Percentiles rank a stretch among this genome's conserved stretches.
These are phyloP conservation scores for Pammene aurita DNA, from an alignment of 2,888 invertebrate genomes.

Conservation along the genomic window DNA sequence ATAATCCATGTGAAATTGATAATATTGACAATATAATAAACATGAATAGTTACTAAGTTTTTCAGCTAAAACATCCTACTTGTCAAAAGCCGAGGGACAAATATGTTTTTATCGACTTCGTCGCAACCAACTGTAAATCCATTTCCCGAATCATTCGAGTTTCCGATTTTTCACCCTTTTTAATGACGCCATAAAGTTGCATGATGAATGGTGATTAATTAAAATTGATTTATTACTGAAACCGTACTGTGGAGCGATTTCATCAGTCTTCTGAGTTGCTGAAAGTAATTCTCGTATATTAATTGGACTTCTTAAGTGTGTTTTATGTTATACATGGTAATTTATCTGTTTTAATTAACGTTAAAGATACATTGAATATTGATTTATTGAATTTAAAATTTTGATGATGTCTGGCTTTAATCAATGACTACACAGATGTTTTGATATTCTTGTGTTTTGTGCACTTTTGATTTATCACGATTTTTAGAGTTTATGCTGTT, in stretches of 20 bases:
- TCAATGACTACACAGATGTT: neutral
- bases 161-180: constrained; percentile 38
- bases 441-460: neutral
- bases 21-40: no score
- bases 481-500: no score
- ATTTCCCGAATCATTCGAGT: constrained; percentile 18
- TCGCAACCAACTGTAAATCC: neutral
- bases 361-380: constrained; percentile 9
- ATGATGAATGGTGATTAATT: constrained; percentile 42
- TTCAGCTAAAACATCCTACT: no score
- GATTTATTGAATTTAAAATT: constrained; percentile 7
- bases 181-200: constrained; percentile 38
- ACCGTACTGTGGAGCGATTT: constrained; percentile 23
- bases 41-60: no score
- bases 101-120: no score
- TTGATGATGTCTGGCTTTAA: neutral
- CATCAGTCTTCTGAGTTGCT: constrained; percentile 26
- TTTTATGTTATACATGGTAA: constrained; percentile 16
- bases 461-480: no score
- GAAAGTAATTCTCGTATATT: constrained; percentile 31
- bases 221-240: constrained; percentile 39
- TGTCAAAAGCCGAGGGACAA: no score
- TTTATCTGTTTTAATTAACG: constrained; percentile 23
- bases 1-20: no score
- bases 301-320: constrained; percentile 26